Conservation (phyloP, 53 echinoderm and acorn worm genomes). For the Patiria pectinifera region DNA sequence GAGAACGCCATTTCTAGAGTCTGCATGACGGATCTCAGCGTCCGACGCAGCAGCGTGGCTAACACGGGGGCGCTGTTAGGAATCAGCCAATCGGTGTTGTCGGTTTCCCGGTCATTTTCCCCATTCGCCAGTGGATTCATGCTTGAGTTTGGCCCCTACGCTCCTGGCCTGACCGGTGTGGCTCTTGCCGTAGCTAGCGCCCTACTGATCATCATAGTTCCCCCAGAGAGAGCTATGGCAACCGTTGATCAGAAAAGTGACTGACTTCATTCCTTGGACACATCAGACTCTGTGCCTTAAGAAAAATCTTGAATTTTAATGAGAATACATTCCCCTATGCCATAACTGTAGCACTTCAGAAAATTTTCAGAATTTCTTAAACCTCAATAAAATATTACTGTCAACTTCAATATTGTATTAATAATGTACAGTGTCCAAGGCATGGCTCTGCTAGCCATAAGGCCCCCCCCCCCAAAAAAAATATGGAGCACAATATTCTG, state of each 20-base stretch:
- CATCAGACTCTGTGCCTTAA: neutral
- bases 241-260: conserved; percentile 44
- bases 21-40: conserved; percentile 80
- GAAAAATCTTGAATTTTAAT: neutral
- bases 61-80: conserved; percentile 88
- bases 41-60: conserved; percentile 68
- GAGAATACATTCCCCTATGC: too few relatives aligned
- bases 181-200: conserved; percentile 38
- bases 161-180: conserved; percentile 73
- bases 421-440: too few relatives aligned
- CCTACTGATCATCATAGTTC: conserved; percentile 23
- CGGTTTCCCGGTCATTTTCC: conserved; percentile 73
- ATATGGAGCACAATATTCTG: too few relatives aligned
- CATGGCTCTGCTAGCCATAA: too few relatives aligned
- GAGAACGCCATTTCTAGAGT: conserved; percentile 76
- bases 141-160: conserved; percentile 72
- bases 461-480: too few relatives aligned
- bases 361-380: too few relatives aligned
- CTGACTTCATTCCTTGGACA: neutral
- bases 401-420: too few relatives aligned
- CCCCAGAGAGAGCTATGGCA: conserved; percentile 7
- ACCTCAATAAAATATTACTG: too few relatives aligned
- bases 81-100: conserved; percentile 82
- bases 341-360: too few relatives aligned
- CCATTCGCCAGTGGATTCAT: conserved; percentile 81